Base-by-base conservation (phyloP, 2,113 vertebrate genomes). In the Platanista minor region DNA sequence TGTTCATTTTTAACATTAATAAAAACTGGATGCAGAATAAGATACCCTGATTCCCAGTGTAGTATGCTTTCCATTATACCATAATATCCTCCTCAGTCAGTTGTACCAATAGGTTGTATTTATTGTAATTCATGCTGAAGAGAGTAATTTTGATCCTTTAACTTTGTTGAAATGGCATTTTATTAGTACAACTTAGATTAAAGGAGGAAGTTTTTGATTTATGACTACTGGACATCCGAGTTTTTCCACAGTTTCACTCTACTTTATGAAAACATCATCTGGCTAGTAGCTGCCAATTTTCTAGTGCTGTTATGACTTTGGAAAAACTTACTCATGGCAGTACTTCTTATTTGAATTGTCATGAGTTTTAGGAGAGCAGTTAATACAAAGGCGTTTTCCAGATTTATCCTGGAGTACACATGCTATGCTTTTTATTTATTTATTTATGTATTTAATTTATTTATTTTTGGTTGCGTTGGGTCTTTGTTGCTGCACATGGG, bases 161-260 rank as follows among this genome's bases (percentile, higher is more conserved):
- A 52, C 31, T 89, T 64, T 93, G 71, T 86, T 86, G 46, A 86
- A 92, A 29, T 91, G 88, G 59, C 69, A 61, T 88, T 94, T 89
- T 78, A 84, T 83, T 74, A 46, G 36, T 64, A 71, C 36, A 71
- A n/a, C 52, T 41, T 61, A 33, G 41, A 41, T 78, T 92, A 74
- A 90, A 80, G 39, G 54, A 85, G 46, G 10, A 66, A 41, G 39
- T 49, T 71, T 96, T 72, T 93, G 41, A 90, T 31, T 74, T 81
- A 25, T 27, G 29, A 85, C 46, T 84, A 80, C 12, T 86, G 36
- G 71, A 95, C 85, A 85, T 95, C 27, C 5, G 7, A 59, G n/a
- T 52, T 88, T 95, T 66, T 52, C 52, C 14, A 59, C 31, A 52
- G 29, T 31, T 67, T 89, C 31, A 66, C 29, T 20, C 10, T 67